These are phyloP conservation scores for Amiota communis DNA, from an alignment of 2,888 invertebrate genomes.

Conservation along the genomic window DNA sequence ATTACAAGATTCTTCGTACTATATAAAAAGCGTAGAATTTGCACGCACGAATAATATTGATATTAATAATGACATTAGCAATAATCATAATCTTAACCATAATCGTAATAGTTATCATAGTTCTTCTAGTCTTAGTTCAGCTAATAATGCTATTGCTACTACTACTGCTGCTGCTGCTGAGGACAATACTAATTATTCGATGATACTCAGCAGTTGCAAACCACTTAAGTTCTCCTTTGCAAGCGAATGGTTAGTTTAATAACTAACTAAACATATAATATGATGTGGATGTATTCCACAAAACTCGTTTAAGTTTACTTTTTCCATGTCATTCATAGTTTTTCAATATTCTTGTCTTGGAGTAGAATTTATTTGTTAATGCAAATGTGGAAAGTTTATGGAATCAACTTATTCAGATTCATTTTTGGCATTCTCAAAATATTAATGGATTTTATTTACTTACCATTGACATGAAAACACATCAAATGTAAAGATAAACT, in stretches of 20 bases:
- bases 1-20: conserved; percentile 18
- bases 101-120: conserved; percentile 36
- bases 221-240: conserved; percentile 71
- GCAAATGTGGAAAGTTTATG: too few species aligned
- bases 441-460: too few species aligned
- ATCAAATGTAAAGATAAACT: too few species aligned
- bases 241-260: conserved; percentile 73
- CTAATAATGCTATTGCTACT: conserved; percentile 49
- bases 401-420: too few species aligned
- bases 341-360: too few species aligned
- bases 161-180: conserved; percentile 52
- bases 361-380: too few species aligned
- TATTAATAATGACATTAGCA: conserved; percentile 47
- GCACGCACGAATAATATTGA: conserved; percentile 47
- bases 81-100: neutral
- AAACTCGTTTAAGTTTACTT: too few species aligned
- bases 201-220: conserved; percentile 71
- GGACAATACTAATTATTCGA: conserved; percentile 71
- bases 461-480: too few species aligned
- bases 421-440: too few species aligned
- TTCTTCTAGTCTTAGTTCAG: conserved; percentile 54
- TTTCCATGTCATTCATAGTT: too few species aligned
- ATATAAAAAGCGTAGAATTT: neutral
- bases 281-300: too few species aligned
- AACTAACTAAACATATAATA: neutral